Conservation (phyloP, 2,113 vertebrate genomes). For the Circaetus cinerascens region DNA sequence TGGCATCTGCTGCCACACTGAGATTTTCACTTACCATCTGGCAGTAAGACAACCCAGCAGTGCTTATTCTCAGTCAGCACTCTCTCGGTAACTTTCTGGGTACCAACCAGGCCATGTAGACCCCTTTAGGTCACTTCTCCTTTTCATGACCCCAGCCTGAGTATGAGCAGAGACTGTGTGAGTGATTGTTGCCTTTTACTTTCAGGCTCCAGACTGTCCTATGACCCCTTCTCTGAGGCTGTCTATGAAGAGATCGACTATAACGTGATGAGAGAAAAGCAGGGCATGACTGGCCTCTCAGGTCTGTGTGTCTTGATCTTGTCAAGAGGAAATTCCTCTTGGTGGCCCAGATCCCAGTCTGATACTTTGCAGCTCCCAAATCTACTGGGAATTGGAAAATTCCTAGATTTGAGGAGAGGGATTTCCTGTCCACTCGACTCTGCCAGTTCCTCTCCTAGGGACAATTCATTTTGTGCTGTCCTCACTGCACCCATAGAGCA, state of each 20-base stretch:
- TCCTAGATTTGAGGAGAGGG: neutral
- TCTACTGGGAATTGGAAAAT: neutral
- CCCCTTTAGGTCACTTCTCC: neutral
- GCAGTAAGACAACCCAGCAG: neutral
- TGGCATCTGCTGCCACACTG: neutral
- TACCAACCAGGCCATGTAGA: neutral
- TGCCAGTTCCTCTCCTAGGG: neutral
- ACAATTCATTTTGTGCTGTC: neutral
- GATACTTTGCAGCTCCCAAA: neutral
- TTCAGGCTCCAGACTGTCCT: conserved; percentile 8
- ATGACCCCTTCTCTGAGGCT: neutral
- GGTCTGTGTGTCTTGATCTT: conserved; percentile 1
- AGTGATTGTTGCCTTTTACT: neutral
- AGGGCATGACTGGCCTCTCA: neutral
- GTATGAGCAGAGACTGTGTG: neutral
- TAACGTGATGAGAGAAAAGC: neutral
- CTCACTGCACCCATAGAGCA: neutral
- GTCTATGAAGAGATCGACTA: conserved; percentile 56
- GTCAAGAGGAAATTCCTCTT: neutral
- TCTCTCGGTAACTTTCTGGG: neutral
- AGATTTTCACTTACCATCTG: neutral
- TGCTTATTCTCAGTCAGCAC: neutral
- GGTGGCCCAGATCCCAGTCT: neutral
- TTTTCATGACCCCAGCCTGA: neutral
- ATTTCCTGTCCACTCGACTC: neutral